Conservation (phyloP, 1,140 invertebrate genomes). For the Ceratitis capitata region DNA sequence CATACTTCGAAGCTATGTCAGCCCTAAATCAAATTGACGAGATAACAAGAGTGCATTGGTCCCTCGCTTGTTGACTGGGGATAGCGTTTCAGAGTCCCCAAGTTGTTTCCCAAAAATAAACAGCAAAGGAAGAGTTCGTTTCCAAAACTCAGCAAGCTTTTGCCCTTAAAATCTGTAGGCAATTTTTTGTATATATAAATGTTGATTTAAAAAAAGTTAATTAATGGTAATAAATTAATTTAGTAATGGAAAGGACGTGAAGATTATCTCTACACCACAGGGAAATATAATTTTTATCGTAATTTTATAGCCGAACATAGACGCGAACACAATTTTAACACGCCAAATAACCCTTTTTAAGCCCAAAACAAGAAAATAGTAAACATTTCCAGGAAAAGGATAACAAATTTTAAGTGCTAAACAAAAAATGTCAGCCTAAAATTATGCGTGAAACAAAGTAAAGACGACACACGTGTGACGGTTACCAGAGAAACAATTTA, state of each 20-base stretch:
- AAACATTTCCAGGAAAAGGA: neutral
- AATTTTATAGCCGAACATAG: neutral
- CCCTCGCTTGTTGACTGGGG: too few relatives aligned
- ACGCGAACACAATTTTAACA: neutral
- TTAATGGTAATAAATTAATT: neutral
- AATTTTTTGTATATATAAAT: too few relatives aligned
- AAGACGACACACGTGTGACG: neutral
- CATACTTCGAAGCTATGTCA: too few relatives aligned
- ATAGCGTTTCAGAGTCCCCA: too few relatives aligned
- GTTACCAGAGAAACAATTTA: neutral
- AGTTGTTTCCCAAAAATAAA: too few relatives aligned
- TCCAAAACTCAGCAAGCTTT: too few relatives aligned
- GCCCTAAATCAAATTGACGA: too few relatives aligned
- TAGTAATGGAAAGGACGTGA: neutral
- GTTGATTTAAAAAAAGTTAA: too few relatives aligned
- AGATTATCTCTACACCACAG: neutral
- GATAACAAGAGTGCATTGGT: too few relatives aligned
- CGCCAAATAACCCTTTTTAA: neutral
- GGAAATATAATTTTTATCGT: neutral
- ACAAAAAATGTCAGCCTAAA: neutral
- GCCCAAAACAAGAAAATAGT: neutral
- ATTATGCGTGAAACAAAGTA: slow-evolving; percentile 18
- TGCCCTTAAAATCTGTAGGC: too few relatives aligned
- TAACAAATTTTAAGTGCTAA: slow-evolving; percentile 25
- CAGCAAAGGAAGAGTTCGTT: too few relatives aligned